Evolutionary conservation across 2,797 vertebrate species (phyloP), one percentile per base, ranked within the genome.

Genomic region (Sebastes reedi): DNA sequence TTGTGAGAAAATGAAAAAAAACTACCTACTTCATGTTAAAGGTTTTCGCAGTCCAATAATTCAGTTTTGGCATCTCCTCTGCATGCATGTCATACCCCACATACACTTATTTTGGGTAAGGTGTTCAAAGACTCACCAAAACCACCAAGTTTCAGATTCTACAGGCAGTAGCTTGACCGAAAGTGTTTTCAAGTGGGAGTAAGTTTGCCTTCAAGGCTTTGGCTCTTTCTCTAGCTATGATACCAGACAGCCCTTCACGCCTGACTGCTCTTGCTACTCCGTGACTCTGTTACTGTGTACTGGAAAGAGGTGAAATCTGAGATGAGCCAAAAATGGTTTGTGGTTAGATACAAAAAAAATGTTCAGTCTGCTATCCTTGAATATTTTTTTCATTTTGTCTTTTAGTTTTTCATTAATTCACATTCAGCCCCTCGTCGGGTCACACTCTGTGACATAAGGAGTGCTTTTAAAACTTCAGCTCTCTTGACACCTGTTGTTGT

Each of bases 181-280:
- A 72, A 81, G 55, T 72, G 67, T 65, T 87, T 72, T 72, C 75
- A 72, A 30, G 67, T 75, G 69, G 66, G 29, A 81, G 72, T 61
- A 67, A 54, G 73, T 74, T 80, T 70, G 72, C 79, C 85, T 84
- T 64, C 9, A 77, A 84, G 85, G 83, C 69, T 88, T 83, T 77
- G 74, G 79, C 85, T 81, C 72, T 54, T 54, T 72, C 69, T 81
- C 70, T 75, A 56, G 60, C 70, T 62, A 62, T 69, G 80, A 86
- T 76, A 85, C 78, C 83, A 84, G 72, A 78, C 76, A 81, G 55
- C 71, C 60, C 72, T 85, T 87, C 74, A 76, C 6, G 58, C 69
- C 55, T 65, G 64, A 77, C 77, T 77, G 74, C 52, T 29, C 80
- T 50, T 91, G 86, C 88, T 92, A 78, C 89, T 84, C 88, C 24